Evolutionary conservation across 2,888 invertebrate species (phyloP).

Genomic region (Phaedon cochleariae): DNA sequence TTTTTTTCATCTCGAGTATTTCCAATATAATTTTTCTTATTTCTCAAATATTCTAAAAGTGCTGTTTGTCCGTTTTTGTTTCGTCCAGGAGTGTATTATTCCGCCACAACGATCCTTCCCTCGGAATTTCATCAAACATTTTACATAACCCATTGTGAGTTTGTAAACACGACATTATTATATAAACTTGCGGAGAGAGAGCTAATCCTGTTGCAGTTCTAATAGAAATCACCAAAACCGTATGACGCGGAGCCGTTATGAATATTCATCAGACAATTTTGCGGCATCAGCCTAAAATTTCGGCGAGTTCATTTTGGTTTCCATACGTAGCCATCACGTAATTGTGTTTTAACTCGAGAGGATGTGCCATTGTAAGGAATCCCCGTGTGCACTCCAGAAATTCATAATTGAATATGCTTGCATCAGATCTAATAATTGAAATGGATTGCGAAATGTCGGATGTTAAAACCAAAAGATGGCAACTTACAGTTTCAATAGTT

Average conservation of each 20-base stretch:
- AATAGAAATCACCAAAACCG: constrained; percentile 44
- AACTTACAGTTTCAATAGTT: too few relatives aligned
- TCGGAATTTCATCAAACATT: constrained; percentile 18
- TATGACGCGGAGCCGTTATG: constrained; percentile 39
- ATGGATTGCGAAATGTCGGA: constrained; percentile 20
- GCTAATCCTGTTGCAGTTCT: constrained; percentile 42
- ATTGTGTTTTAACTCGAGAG: constrained; percentile 39
- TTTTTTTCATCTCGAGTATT: too few relatives aligned
- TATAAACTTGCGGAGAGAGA: constrained; percentile 23
- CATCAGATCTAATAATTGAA: constrained; percentile 14
- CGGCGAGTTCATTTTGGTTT: constrained; percentile 35
- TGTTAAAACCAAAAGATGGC: background rate
- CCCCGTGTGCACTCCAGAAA: constrained; percentile 9
- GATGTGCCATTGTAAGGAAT: constrained; percentile 14
- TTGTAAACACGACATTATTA: constrained; percentile 40
- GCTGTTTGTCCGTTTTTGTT: too few relatives aligned
- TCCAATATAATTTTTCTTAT: too few relatives aligned
- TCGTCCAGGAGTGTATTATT: too few relatives aligned
- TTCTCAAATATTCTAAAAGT: too few relatives aligned
- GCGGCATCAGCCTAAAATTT: constrained; percentile 36
- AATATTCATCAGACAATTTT: constrained; percentile 43
- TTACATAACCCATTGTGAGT: constrained; percentile 16
- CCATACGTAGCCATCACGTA: too few relatives aligned
- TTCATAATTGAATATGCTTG: constrained; percentile 22
- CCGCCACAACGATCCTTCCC: background rate